Evolutionary conservation across 53 echinoderm and acorn worm genomes (phyloP), one percentile per base, ranked within the genome.

Genomic region (Astropecten irregularis): DNA sequence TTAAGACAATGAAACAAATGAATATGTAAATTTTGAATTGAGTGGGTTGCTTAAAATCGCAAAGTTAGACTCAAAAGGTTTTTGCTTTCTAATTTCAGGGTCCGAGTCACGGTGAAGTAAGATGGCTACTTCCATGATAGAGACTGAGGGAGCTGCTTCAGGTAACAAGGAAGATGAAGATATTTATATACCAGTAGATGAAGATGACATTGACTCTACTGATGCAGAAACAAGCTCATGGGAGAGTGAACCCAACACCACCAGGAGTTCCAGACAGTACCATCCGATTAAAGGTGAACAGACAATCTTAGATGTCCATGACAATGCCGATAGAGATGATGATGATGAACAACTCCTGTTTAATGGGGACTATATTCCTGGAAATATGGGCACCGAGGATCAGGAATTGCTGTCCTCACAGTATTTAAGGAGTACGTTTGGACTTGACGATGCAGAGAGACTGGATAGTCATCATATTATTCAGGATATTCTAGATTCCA

Each of bases 181-280:
- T n/a, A n/a, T n/a, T n/a, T n/a, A n/a, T n/a, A n/a, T n/a, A n/a
- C n/a, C n/a, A 71, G 49, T 70, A 21, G 70, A 81, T 44, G 76
- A 63, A 2, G 40, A 48, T 16, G 82, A 64, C 10, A 56, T 49
- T 9, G 73, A 40, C 20, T 34, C 74, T 25, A 56, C 77, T 9
- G 77, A 77, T 77, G 76, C 74, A 42, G 91, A 91, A 29, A 90
- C 90, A 18, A 90, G 90, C 57, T 66, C 90, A 3, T 90, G 90
- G 88, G 90, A 90, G 49, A 90, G 90, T 49, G 93, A 88, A 15
- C 92, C 92, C 2, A 53, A 82, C 18, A 72, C 88, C 29, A 61
- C 81, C 33, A 37, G 91, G 23, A 86, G 81, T 30, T 53, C 55
- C n/a, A 35, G 86, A 53, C 86, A 86, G 44, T 92, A 92, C 20